These are phyloP conservation scores for Uria aalge DNA, from an alignment of 2,113 vertebrate species.

Conservation along the genomic window DNA sequence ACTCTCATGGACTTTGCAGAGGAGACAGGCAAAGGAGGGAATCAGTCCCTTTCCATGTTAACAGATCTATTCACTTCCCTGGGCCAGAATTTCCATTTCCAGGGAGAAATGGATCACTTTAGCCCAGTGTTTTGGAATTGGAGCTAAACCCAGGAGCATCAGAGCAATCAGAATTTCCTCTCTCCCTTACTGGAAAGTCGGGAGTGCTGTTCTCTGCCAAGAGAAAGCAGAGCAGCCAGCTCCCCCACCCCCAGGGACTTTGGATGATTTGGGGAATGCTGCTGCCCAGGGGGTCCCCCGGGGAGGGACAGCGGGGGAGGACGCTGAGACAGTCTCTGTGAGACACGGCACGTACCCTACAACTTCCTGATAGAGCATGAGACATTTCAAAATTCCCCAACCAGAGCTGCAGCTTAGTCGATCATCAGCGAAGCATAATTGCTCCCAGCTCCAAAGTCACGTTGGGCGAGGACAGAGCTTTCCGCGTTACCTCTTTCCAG, in stretches of 20 bases:
- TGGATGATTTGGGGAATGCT: background rate
- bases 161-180: background rate
- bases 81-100: background rate
- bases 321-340: background rate
- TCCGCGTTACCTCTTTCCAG: background rate
- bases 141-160: background rate
- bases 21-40: background rate
- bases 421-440: background rate
- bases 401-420: background rate
- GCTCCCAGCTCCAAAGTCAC: background rate
- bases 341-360: background rate
- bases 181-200: background rate
- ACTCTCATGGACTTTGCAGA: background rate
- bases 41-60: background rate
- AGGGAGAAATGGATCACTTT: background rate
- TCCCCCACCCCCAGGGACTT: background rate
- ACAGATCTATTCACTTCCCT: background rate
- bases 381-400: background rate
- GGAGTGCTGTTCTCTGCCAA: background rate
- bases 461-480: background rate
- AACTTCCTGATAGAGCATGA: background rate
- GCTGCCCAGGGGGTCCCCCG: fast-evolving
- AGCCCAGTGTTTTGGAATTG: background rate
- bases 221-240: background rate
- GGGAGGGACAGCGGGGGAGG: background rate